phyloP scores from a whole-genome alignment of 2,888 invertebrate genomes.

The Gymnoscelis rufifasciata region DNA sequence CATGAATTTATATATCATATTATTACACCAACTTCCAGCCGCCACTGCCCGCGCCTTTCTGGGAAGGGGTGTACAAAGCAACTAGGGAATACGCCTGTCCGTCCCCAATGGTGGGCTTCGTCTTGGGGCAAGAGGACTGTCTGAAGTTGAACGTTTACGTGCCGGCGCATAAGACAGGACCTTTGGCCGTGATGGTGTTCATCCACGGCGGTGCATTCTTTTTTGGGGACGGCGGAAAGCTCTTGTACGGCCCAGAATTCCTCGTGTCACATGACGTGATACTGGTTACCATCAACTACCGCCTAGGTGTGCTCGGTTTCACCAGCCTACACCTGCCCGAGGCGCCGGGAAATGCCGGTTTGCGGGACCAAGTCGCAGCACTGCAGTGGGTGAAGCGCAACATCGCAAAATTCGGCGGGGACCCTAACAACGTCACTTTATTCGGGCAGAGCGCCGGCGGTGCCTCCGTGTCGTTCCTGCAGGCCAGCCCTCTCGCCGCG shows the following conservation, averaged over 20 bases:
- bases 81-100: slow-evolving; percentile 57
- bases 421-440: slow-evolving; percentile 63
- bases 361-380: slow-evolving; percentile 70
- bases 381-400: slow-evolving; percentile 66
- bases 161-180: slow-evolving; percentile 41
- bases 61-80: slow-evolving; percentile 62
- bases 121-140: slow-evolving; percentile 61
- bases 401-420: slow-evolving; percentile 65
- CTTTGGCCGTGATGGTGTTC: slow-evolving; percentile 64
- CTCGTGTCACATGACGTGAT: slow-evolving; percentile 59
- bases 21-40: slow-evolving; percentile 45
- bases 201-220: slow-evolving; percentile 67
- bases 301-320: slow-evolving; percentile 63
- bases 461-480: slow-evolving; percentile 49
- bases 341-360: slow-evolving; percentile 66
- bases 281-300: slow-evolving; percentile 66
- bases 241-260: slow-evolving; percentile 60
- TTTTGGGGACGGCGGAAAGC: slow-evolving; percentile 60
- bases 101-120: slow-evolving; percentile 50
- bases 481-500: slow-evolving; percentile 50
- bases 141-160: slow-evolving; percentile 62
- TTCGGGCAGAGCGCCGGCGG: slow-evolving; percentile 71
- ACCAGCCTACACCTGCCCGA: slow-evolving; percentile 62
- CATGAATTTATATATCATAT: neutral
- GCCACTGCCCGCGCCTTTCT: slow-evolving; percentile 59